Conservation (phyloP, 2,113 vertebrate species). For the Salvelinus alpinus region DNA sequence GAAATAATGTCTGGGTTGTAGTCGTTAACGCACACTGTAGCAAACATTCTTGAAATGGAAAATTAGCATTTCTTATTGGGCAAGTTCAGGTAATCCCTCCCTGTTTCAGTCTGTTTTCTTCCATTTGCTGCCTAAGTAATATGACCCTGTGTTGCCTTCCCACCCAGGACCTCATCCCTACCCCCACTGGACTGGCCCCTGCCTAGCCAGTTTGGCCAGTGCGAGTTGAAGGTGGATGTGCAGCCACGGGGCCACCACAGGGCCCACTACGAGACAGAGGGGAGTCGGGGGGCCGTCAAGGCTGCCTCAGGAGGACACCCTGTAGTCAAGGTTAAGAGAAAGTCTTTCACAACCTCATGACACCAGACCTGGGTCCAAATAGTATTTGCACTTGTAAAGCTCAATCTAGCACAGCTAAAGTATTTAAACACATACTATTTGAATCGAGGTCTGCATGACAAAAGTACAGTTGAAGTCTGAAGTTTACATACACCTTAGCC, state of each 20-base stretch:
- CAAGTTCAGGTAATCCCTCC: no score
- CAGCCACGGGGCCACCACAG: slow-evolving; percentile 92
- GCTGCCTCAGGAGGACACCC: slow-evolving; percentile 87
- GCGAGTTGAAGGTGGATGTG: slow-evolving; percentile 90
- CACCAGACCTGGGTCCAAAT: neutral
- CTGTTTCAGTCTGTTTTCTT: no score
- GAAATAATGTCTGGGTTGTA: no score
- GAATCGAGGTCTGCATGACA: neutral
- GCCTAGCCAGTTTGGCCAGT: slow-evolving; percentile 86
- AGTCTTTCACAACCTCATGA: neutral
- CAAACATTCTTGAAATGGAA: no score
- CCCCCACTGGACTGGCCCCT: slow-evolving; percentile 91
- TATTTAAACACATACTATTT: no score
- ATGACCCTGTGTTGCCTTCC: slow-evolving; percentile 14
- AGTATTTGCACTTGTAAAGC: no score
- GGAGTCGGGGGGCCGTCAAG: slow-evolving; percentile 94
- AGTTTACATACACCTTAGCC: no score
- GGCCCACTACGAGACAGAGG: slow-evolving; percentile 97
- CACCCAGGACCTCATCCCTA: slow-evolving; percentile 83
- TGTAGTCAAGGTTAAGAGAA: slow-evolving; percentile 82
- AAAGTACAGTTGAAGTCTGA: neutral
- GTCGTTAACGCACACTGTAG: no score
- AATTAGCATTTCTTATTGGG: neutral
- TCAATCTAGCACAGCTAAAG: no score
- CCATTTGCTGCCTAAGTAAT: slow-evolving; percentile 30